Evolutionary conservation across 2,113 vertebrate species (phyloP).

Genomic region (Gadus macrocephalus): DNA sequence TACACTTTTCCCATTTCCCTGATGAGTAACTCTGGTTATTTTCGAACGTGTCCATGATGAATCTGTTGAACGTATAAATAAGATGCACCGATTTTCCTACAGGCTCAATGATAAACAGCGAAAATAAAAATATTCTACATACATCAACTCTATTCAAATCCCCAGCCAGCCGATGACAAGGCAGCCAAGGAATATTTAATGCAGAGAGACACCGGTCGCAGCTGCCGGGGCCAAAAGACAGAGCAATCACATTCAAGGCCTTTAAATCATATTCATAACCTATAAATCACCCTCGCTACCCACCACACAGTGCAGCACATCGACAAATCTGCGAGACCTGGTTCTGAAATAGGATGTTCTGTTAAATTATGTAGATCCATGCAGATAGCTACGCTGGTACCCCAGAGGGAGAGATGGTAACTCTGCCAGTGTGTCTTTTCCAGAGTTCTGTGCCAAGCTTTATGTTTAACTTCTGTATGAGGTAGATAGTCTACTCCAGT

Average conservation of each 20-base stretch:
- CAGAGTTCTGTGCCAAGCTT: neutral
- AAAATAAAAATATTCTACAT: no score
- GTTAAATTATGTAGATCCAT: slow-evolving; percentile 56
- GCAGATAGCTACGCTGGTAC: slow-evolving; percentile 16
- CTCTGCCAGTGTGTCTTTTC: slow-evolving; percentile 25
- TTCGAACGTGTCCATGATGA: no score
- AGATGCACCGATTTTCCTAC: neutral
- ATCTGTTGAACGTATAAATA: no score
- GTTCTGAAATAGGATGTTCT: slow-evolving; percentile 20
- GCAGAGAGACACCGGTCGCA: no score
- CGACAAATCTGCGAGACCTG: slow-evolving; percentile 12
- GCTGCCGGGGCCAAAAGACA: slow-evolving; percentile 9
- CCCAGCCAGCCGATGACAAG: no score
- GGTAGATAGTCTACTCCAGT: no score
- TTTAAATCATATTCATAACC: slow-evolving; percentile 36
- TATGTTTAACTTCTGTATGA: slow-evolving; percentile 3
- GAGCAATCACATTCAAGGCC: slow-evolving; percentile 15
- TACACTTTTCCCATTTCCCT: no score
- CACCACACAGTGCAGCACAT: slow-evolving; percentile 9
- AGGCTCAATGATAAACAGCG: no score
- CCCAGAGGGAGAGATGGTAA: slow-evolving; percentile 40
- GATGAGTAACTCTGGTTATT: no score
- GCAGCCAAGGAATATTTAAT: no score
- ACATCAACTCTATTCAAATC: no score
- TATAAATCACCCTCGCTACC: slow-evolving; percentile 42